Conservation (phyloP, 2,888 invertebrate genomes). For the Dryobota labecula region DNA sequence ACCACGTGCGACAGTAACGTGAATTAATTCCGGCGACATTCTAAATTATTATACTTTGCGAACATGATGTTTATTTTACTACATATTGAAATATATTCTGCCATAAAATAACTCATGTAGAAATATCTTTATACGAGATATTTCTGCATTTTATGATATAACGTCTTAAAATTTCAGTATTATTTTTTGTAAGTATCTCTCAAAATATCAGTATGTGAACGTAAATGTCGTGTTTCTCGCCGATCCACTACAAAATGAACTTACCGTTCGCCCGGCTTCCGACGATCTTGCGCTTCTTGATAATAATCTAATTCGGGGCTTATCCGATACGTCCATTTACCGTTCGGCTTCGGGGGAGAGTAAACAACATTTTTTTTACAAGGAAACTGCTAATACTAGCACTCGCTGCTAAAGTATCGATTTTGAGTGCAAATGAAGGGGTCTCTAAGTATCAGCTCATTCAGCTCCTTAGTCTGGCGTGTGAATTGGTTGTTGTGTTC, state of each 20-base stretch:
- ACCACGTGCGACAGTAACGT: conserved; percentile 10
- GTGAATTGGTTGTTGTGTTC: conserved; percentile 37
- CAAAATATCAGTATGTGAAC: conserved; percentile 15
- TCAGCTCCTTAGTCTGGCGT: conserved; percentile 24
- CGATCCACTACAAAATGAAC: conserved; percentile 48
- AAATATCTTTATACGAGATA: conserved; percentile 23
- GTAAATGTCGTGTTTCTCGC: conserved; percentile 39
- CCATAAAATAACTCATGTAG: conserved; percentile 25
- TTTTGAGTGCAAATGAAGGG: conserved; percentile 34
- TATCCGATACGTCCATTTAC: conserved; percentile 62
- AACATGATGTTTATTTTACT: conserved; percentile 32
- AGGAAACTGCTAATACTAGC: conserved; percentile 46
- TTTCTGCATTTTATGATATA: conserved; percentile 38
- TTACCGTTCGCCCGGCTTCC: conserved; percentile 39
- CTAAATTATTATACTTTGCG: conserved; percentile 18
- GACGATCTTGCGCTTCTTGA: conserved; percentile 50
- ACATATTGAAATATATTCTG: conserved; percentile 26
- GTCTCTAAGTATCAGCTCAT: conserved; percentile 16
- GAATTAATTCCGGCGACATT: conserved; percentile 16
- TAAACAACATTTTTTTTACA: conserved; percentile 58
- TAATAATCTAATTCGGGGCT: conserved; percentile 64
- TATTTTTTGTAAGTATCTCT: conserved; percentile 24
- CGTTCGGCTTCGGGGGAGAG: conserved; percentile 26
- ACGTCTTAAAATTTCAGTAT: conserved; percentile 32
- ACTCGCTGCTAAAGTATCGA: conserved; percentile 26